Conservation (phyloP, 2,113 vertebrate genomes). For the Cyrtonyx montezumae region DNA sequence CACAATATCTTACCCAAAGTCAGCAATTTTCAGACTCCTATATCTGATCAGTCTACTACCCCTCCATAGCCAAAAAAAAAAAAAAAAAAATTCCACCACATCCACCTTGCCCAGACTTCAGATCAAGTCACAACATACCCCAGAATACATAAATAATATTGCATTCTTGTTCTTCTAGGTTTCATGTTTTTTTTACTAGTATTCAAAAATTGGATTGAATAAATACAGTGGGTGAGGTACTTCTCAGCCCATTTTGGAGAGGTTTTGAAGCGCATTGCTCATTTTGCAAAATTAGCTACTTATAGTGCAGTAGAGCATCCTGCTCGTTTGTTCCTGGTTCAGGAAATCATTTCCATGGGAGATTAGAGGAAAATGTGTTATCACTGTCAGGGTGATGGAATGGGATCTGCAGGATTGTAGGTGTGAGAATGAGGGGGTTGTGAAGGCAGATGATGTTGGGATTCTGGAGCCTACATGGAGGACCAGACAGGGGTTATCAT, state of each 20-base stretch:
- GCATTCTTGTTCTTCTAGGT: neutral
- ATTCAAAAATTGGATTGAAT: neutral
- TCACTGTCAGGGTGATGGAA: neutral
- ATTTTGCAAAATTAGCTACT: neutral
- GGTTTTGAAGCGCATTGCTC: neutral
- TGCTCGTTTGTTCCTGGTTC: neutral
- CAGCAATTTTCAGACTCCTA: neutral
- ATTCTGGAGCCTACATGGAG: neutral
- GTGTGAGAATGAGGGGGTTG: neutral
- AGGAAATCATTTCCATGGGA: neutral
- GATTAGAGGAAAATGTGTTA: neutral
- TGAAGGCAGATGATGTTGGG: neutral
- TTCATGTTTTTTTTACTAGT: neutral
- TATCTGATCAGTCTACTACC: neutral
- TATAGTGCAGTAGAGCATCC: neutral
- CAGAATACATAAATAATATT: neutral
- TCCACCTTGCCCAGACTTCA: neutral
- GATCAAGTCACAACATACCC: too few relatives aligned
- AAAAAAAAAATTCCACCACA: neutral
- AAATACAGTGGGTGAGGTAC: neutral
- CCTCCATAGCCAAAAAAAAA: neutral
- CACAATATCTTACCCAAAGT: neutral
- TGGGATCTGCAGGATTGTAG: neutral
- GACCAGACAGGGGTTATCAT: neutral
- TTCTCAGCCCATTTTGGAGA: neutral